phyloP scores from a whole-genome alignment of 2,113 vertebrate genomes.

The Microcebus tavaratra region DNA sequence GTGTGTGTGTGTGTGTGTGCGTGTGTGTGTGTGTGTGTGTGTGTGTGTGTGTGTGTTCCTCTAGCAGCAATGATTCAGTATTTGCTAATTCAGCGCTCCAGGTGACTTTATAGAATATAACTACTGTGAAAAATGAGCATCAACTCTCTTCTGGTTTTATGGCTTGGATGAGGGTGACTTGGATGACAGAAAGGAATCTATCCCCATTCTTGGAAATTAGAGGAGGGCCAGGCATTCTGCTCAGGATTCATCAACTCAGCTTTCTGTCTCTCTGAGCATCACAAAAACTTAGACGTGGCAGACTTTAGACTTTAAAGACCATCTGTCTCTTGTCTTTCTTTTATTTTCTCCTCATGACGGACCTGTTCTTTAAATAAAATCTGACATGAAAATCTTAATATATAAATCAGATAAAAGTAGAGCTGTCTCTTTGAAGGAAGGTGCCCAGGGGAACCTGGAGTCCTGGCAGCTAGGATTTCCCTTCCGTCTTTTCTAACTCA shows the following conservation, averaged over 20 bases:
- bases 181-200: not conserved
- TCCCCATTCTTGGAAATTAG: not conserved
- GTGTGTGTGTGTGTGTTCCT: not conserved
- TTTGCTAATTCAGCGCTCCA: not conserved
- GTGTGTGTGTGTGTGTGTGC: not conserved
- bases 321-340: not conserved
- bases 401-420: slow-evolving; percentile 52
- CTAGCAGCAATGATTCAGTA: not conserved
- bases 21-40: not conserved
- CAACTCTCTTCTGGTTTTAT: not conserved
- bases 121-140: not conserved
- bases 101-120: not conserved
- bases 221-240: not conserved
- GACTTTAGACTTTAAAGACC: slow-evolving; percentile 11
- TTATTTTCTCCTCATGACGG: not conserved
- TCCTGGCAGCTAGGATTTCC: not conserved
- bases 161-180: not conserved
- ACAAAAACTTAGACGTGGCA: not conserved
- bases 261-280: slow-evolving; percentile 25
- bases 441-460: not conserved
- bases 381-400: slow-evolving; percentile 32
- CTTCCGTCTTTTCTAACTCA: not conserved
- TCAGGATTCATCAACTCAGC: not conserved
- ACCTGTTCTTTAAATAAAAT: slow-evolving; percentile 37
- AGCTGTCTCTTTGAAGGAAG: not conserved